These are phyloP conservation scores for Petrolisthes cinctipes DNA, from an alignment of 2,888 invertebrate genomes.

Conservation along the genomic window DNA sequence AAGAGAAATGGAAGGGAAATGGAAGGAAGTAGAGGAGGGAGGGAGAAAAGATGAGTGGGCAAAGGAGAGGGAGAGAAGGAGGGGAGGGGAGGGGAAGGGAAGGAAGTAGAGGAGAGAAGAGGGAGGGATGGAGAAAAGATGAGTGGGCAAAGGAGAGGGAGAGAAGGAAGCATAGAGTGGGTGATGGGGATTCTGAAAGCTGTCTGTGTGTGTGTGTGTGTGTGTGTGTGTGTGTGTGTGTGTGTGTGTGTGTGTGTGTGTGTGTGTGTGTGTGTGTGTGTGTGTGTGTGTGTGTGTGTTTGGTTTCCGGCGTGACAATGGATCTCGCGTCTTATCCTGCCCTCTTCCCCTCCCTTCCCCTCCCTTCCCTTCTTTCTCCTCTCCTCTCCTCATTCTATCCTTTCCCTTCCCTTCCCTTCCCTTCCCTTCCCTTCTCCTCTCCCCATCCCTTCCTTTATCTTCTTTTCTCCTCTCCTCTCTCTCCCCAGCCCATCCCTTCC, in stretches of 20 bases:
- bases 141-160: background rate
- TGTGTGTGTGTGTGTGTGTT: background rate
- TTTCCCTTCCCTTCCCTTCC: no score
- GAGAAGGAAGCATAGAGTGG: background rate
- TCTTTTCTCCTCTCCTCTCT: background rate
- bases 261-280: no score
- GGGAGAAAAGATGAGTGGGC: background rate
- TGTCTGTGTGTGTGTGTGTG: conserved; percentile 18
- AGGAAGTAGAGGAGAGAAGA: background rate
- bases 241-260: no score
- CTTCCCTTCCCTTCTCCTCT: no score
- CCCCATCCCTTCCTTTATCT: no score
- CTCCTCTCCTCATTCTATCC: background rate
- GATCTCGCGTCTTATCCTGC: background rate
- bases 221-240: no score
- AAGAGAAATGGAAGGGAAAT: background rate
- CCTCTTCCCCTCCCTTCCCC: background rate
- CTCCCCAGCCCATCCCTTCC: background rate
- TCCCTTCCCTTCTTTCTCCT: background rate
- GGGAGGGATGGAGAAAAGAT: background rate
- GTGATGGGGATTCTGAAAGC: background rate
- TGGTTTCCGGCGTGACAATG: conserved; percentile 5
- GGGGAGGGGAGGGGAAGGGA: no score
- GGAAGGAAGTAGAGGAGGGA: background rate
- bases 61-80: background rate